Base-by-base conservation (phyloP, 2,113 vertebrate species). In the Salvelinus sp. region DNA sequence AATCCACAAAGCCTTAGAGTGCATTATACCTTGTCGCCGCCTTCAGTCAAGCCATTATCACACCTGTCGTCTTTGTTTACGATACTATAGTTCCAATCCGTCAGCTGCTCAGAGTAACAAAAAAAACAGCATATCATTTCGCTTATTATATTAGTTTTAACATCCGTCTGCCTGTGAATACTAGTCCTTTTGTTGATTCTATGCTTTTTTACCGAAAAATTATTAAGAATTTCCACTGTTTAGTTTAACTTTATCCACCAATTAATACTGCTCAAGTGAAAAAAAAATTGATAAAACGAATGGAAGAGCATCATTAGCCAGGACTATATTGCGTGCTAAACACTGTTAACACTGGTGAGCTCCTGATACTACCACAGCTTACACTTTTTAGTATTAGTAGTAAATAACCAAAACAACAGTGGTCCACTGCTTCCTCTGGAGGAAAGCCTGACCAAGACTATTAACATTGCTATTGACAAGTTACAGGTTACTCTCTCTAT, bases 11-110 rank as follows among this genome's bases (percentile, higher is more conserved):
- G 23, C 23, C 23, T 23, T 23, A 23, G 23, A 70, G 72, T 68
- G 79, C n/a, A 77, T 77, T 70, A 74, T 73, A 73, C 60, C 77
- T 73, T 63, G 66, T 23, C 13, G 50, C 57, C 22, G 50, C 69
- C 67, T 75, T 72, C 80, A 75, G 67, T 82, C 73, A 23, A 23
- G 23, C 23, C 23, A 23, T 23, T 23, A 23, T 23, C 23, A 23
- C 23, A 23, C 74, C 69, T 38, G n/a, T 44, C 64, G 69, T 62
- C 57, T 50, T 73, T 74, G 69, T 66, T n/a, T n/a, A n/a, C n/a
- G n/a, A n/a, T 47, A 70, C 38, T 38, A 50, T 13, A 57, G 48
- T 67, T 67, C 12, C 20, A 2, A 71, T 14, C 47, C n/a, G 63
- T 65, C 64, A 57, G 44, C 13, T 57, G 47, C 14, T 14, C 16